Conservation (phyloP, 2,888 invertebrate species). For the Buathra laborator region DNA sequence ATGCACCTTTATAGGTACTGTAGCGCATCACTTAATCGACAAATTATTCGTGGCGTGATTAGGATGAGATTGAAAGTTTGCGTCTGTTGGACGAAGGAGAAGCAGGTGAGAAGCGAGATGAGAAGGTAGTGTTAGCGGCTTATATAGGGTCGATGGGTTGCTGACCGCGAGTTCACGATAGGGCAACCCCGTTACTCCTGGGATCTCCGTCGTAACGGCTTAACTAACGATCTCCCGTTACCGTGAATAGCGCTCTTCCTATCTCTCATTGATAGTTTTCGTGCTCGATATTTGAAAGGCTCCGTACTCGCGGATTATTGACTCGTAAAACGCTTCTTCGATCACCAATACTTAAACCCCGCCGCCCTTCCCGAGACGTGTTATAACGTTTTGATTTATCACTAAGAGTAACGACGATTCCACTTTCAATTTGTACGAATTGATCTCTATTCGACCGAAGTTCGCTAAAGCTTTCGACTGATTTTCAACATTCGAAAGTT, state of each 20-base stretch:
- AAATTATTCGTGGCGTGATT: neutral
- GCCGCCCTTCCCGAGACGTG: neutral
- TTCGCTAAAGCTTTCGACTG: constrained; percentile 13
- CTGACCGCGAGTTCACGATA: constrained; percentile 21
- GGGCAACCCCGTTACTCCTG: constrained; percentile 24
- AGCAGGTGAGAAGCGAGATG: constrained; percentile 4
- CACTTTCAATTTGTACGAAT: constrained; percentile 30
- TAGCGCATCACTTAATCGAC: neutral
- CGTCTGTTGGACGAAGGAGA: constrained; percentile 1
- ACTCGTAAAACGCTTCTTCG: constrained; percentile 4
- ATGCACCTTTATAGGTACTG: neutral
- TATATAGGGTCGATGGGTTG: constrained; percentile 24
- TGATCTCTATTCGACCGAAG: constrained; percentile 9
- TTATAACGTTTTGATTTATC: neutral
- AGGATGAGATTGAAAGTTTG: constrained; percentile 1
- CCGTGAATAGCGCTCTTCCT: neutral
- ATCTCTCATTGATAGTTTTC: constrained; percentile 8
- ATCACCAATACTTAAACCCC: neutral
- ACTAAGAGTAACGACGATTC: constrained; percentile 4
- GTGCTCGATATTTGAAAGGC: neutral
- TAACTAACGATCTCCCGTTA: constrained; percentile 8
- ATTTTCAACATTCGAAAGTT: constrained; percentile 4
- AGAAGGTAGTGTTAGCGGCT: constrained; percentile 10
- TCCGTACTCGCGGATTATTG: constrained; percentile 21
- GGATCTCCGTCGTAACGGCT: constrained; percentile 29